These are phyloP conservation scores for Dimorphilus gyrociliatus DNA, from an alignment of 2,888 invertebrate species.

Conservation along the genomic window DNA sequence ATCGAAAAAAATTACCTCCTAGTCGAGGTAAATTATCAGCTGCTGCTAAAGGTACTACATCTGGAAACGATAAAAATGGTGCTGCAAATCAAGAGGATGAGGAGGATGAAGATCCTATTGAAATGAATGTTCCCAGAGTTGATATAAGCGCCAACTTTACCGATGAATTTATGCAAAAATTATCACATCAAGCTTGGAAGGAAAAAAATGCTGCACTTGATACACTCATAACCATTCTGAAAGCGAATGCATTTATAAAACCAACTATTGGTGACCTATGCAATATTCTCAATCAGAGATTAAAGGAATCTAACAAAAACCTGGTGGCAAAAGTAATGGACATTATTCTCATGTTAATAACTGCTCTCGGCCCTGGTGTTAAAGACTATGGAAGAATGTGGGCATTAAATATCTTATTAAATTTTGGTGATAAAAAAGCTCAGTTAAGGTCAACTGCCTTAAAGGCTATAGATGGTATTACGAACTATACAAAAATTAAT, in stretches of 20 bases:
- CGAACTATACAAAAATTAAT: no score
- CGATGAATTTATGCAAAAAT: constrained; percentile 56
- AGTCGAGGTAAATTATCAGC: no score
- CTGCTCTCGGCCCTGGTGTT: no score
- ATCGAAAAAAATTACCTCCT: no score
- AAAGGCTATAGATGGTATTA: neutral
- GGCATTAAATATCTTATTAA: neutral
- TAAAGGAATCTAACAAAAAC: constrained; percentile 79
- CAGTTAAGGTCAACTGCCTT: neutral
- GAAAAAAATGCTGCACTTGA: constrained; percentile 56
- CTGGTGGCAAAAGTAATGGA: constrained; percentile 41
- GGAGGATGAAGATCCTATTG: no score
- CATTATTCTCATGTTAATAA: no score
- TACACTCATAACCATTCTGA: constrained; percentile 54
- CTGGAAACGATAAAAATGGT: constrained; percentile 64
- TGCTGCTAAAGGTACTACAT: no score
- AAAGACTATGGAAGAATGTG: no score
- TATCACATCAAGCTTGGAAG: constrained; percentile 54
- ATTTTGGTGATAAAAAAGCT: neutral
- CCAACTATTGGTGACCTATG: constrained; percentile 67
- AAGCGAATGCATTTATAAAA: constrained; percentile 62
- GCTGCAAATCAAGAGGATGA: constrained; percentile 51
- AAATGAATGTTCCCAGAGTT: no score
- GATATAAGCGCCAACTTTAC: constrained; percentile 53
- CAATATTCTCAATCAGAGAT: constrained; percentile 55